Percentiles rank a stretch among this genome's conserved stretches.
phyloP scores from a whole-genome alignment of 2,113 vertebrate genomes.

The Hypomesus transpacificus region DNA sequence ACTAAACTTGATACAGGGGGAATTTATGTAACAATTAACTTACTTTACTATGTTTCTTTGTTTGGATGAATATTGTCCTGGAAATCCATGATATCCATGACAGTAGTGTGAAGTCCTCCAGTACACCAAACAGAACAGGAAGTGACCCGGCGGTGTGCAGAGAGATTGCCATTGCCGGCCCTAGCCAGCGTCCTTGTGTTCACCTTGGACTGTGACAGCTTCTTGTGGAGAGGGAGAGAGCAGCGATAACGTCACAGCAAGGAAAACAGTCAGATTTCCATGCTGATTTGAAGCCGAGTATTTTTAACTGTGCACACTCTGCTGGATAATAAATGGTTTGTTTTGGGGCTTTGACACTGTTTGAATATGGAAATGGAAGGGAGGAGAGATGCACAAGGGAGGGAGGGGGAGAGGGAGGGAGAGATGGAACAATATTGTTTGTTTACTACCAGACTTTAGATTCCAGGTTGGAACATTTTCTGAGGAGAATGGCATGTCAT shows the following conservation, averaged over 20 bases:
- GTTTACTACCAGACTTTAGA: slow-evolving; percentile 50
- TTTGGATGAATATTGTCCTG: too few relatives aligned
- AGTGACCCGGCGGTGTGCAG: slow-evolving; percentile 6
- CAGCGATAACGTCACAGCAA: neutral
- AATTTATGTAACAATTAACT: too few relatives aligned
- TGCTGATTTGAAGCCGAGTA: slow-evolving; percentile 45
- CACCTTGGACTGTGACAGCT: slow-evolving; percentile 59
- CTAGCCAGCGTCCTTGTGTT: slow-evolving; percentile 62
- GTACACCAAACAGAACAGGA: too few relatives aligned
- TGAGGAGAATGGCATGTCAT: neutral
- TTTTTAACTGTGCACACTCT: slow-evolving; percentile 64
- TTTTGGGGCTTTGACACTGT: slow-evolving; percentile 65
- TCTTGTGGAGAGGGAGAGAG: slow-evolving; percentile 20
- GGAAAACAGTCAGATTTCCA: slow-evolving; percentile 53
- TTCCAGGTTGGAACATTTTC: slow-evolving; percentile 24
- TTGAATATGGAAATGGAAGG: slow-evolving; percentile 68
- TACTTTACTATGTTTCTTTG: too few relatives aligned
- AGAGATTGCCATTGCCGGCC: slow-evolving; percentile 49
- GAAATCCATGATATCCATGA: too few relatives aligned
- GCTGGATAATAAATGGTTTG: slow-evolving; percentile 66
- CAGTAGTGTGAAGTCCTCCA: too few relatives aligned
- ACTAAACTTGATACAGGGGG: too few relatives aligned
- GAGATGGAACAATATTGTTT: slow-evolving; percentile 42
- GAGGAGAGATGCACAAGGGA: slow-evolving; percentile 4
- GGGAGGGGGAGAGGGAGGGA: slow-evolving; percentile 20